Conservation (phyloP, 1,140 invertebrate species). For the Microplitis mediator region DNA sequence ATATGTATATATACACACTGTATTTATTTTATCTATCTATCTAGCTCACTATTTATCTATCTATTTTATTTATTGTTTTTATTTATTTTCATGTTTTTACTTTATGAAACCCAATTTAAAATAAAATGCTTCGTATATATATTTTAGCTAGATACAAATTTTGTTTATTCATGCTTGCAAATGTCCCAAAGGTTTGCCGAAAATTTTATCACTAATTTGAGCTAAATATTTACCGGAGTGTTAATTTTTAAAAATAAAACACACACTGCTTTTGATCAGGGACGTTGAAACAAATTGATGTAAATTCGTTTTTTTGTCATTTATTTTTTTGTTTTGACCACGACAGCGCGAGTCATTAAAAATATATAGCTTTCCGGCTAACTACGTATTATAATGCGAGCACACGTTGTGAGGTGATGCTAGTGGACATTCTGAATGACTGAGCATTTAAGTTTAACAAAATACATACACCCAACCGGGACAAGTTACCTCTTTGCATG, state of each 20-base stretch:
- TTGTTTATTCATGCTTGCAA: background rate
- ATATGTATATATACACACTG: background rate
- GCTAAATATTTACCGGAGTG: background rate
- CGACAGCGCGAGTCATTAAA: background rate
- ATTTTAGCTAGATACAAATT: background rate
- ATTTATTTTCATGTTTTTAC: background rate
- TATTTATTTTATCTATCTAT: too few species aligned
- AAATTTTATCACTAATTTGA: background rate
- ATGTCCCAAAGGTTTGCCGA: background rate
- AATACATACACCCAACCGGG: conserved; percentile 18
- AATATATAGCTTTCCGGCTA: background rate
- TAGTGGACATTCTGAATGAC: background rate
- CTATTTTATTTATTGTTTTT: conserved; percentile 3
- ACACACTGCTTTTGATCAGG: background rate
- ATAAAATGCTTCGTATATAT: background rate
- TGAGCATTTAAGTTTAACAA: background rate
- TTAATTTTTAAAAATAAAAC: background rate
- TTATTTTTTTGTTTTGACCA: background rate
- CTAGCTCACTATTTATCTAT: background rate
- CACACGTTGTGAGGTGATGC: background rate
- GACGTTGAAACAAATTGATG: conserved; percentile 2
- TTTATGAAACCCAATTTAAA: background rate
- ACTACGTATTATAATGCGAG: background rate
- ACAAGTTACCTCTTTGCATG: conserved; percentile 53
- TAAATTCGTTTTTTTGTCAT: background rate